Base-by-base conservation (phyloP, 2,888 invertebrate species). In the Dioctria linearis region DNA sequence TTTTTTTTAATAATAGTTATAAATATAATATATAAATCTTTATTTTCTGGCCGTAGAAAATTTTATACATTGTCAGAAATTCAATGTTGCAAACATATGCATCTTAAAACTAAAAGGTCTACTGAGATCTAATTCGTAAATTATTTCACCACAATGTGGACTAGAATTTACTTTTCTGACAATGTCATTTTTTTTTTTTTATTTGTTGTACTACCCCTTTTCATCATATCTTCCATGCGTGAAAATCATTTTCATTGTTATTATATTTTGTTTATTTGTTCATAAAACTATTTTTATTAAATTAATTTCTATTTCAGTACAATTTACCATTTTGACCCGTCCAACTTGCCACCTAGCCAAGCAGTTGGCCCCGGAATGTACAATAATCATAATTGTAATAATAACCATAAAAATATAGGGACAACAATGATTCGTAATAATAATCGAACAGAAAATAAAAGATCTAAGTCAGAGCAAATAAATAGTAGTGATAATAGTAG, bases 301-400 rank as follows among this genome's bases (percentile, higher is more conserved):
- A 42, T 51, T 46, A 46, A 79, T 43, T 83, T 81, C 82, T 79
- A 42, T 87, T 87, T 67, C 86, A 89, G 89, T 85, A 88, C 89
- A 84, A 86, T 89, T 84, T 89, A 89, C 85, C 89, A 89, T 85
- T 89, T 88, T 85, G 89, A 89, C 86, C 89, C 89, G 84, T 88
- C 88, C 85, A 89, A 89, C 84, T 85, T 88, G 85, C 89, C 89
- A 82, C 87, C 88, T 82, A 86, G 86, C 84, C 88, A 88, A 86
- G 85, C 87, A 83, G 84, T 86, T 79, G 75, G 84, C 49, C 80
- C 85, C 67, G 84, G 85, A 79, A 82, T 84, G 78, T 71, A 71
- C 84, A 82, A 80, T 83, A 71, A 25, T 25, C 25, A 25, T 25
- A 25, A 25, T 25, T 25, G 25, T 25, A 25, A 25, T 25, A 25